phyloP scores from a whole-genome alignment of 2,888 invertebrate genomes.

The Palloptera scutellata region DNA sequence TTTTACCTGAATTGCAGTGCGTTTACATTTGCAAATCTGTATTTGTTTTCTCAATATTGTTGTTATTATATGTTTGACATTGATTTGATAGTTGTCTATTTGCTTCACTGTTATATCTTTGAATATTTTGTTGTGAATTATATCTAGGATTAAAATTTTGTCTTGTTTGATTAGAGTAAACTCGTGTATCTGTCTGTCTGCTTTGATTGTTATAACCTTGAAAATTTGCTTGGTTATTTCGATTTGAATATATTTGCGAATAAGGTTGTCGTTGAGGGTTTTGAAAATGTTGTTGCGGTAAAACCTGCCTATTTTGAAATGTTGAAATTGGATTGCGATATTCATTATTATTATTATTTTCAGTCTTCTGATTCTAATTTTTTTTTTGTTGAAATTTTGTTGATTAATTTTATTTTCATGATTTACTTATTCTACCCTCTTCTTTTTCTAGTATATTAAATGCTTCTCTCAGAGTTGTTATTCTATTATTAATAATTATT shows the following conservation, averaged over 20 bases:
- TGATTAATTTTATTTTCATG: neutral
- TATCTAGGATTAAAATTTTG: slow-evolving; percentile 1
- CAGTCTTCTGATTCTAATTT: neutral
- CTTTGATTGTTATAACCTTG: too few relatives aligned
- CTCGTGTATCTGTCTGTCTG: neutral
- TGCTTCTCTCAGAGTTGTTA: too few relatives aligned
- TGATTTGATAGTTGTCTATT: neutral
- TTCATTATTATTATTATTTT: neutral
- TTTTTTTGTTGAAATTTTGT: neutral
- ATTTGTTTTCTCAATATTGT: slow-evolving; percentile 3
- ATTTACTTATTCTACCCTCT: neutral
- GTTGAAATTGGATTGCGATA: neutral
- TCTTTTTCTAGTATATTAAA: slow-evolving; percentile 12
- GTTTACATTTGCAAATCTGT: slow-evolving; percentile 12
- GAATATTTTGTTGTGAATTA: too few relatives aligned
- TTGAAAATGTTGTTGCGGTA: neutral
- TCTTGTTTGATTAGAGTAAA: neutral
- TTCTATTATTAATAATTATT: slow-evolving; percentile 5
- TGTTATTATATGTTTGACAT: neutral
- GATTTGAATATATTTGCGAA: too few relatives aligned
- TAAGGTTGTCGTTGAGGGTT: too few relatives aligned
- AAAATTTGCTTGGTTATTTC: too few relatives aligned
- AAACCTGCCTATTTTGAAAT: neutral
- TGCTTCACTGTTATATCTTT: neutral
- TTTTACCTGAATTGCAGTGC: slow-evolving; percentile 11